Percentiles rank a stretch among this genome's conserved stretches.
Evolutionary conservation across 1,140 invertebrate genomes (phyloP).

Genomic region (Diorhabda sublineata): DNA sequence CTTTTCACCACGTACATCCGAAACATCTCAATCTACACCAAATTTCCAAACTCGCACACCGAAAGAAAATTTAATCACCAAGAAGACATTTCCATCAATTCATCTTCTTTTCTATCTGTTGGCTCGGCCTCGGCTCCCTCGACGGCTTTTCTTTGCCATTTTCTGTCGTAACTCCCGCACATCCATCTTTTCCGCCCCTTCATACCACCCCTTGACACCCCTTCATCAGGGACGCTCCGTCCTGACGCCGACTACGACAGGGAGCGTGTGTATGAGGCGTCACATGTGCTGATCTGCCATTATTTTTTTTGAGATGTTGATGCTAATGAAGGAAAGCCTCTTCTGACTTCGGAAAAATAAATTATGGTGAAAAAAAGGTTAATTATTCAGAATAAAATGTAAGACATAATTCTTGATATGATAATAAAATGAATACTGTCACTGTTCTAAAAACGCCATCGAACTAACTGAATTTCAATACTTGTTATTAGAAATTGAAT

Average conservation of each 20-base stretch:
- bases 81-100: slow-evolving; percentile 44
- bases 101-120: slow-evolving; percentile 39
- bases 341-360: not conserved
- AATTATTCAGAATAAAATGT: no score
- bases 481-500: no score
- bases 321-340: slow-evolving; percentile 26
- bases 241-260: slow-evolving; percentile 13
- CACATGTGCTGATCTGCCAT: slow-evolving; percentile 38
- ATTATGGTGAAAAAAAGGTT: no score
- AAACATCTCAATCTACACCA: slow-evolving; percentile 2
- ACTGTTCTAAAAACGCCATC: no score
- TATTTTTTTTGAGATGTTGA: slow-evolving; percentile 25
- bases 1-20: not conserved
- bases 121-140: slow-evolving; percentile 31
- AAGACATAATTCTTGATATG: no score
- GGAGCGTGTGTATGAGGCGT: slow-evolving; percentile 37
- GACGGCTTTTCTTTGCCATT: slow-evolving; percentile 43
- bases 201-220: slow-evolving; percentile 3
- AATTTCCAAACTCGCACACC: slow-evolving; percentile 27
- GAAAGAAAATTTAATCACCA: slow-evolving; percentile 44
- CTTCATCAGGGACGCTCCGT: not conserved
- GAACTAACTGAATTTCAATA: no score
- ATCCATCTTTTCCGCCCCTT: slow-evolving; percentile 28
- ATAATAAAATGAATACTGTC: no score
- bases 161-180: slow-evolving; percentile 33